A percentile compares a stretch with the other conserved stretches of the same genome.
Conservation (phyloP, 2,113 vertebrate genomes). For the Calypte anna region DNA sequence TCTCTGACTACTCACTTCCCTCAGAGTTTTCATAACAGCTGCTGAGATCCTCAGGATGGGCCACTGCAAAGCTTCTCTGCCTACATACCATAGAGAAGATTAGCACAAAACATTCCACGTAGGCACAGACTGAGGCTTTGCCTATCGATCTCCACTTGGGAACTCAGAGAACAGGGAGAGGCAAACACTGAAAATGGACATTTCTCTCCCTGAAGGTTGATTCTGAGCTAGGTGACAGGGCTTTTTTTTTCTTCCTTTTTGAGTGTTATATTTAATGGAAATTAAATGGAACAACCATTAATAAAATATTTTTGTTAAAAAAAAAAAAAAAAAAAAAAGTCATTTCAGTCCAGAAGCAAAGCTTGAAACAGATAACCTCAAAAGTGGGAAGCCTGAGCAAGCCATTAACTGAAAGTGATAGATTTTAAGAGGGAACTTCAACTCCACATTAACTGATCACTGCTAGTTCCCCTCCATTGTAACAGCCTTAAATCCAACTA, state of each 20-base stretch:
- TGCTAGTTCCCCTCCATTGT: background rate
- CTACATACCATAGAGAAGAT: background rate
- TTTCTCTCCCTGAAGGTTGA: background rate
- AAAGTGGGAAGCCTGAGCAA: background rate
- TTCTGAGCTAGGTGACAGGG: background rate
- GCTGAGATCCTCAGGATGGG: background rate
- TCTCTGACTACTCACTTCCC: background rate
- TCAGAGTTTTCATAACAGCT: background rate
- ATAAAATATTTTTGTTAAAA: background rate
- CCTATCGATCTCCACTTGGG: background rate
- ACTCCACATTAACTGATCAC: background rate
- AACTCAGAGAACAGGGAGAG: background rate
- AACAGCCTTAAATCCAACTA: background rate
- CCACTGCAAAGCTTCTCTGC: background rate
- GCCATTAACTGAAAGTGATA: background rate
- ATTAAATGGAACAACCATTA: background rate
- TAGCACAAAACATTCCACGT: background rate
- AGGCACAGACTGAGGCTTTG: background rate
- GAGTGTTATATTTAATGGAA: background rate
- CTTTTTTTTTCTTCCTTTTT: background rate
- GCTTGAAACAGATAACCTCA: conserved; percentile 26
- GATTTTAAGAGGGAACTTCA: background rate
- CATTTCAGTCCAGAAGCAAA: conserved; percentile 2
- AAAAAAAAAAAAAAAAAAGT: background rate
- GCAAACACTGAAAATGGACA: background rate